A percentile compares a stretch with the other conserved stretches of the same genome.
Conservation (phyloP, 2,113 vertebrate species). For the Lepus americanus region DNA sequence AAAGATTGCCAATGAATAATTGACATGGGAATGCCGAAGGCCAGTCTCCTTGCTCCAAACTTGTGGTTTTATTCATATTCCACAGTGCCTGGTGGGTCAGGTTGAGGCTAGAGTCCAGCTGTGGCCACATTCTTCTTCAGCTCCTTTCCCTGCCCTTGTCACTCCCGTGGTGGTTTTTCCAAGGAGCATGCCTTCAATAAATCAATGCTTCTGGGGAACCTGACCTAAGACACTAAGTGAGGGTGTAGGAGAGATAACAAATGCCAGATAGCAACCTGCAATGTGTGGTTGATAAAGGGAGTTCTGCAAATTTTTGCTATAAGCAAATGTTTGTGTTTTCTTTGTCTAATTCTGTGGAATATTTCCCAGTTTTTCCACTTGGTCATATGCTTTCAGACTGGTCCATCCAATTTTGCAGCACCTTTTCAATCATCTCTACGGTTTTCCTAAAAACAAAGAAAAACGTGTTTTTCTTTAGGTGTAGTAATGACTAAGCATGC, state of each 20-base stretch:
- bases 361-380: slow-evolving; percentile 36
- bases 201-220: not conserved
- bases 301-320: not conserved
- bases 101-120: not conserved
- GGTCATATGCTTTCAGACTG: not conserved
- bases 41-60: not conserved
- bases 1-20: not conserved
- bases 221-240: not conserved
- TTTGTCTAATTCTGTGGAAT: not conserved
- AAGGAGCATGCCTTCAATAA: not conserved
- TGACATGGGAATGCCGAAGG: not conserved
- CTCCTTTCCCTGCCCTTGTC: not conserved
- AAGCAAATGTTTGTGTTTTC: not conserved
- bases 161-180: not conserved
- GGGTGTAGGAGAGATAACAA: not conserved
- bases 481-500: not conserved
- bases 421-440: not conserved
- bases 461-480: not conserved
- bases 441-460: slow-evolving; percentile 28
- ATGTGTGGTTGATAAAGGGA: not conserved
- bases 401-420: not conserved
- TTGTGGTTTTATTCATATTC: not conserved
- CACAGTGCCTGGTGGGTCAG: not conserved
- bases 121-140: not conserved
- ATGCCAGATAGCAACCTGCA: not conserved